Evolutionary conservation across 2,888 invertebrate species (phyloP), one percentile per base, ranked within the genome.

Genomic region (Molanna angustata): DNA sequence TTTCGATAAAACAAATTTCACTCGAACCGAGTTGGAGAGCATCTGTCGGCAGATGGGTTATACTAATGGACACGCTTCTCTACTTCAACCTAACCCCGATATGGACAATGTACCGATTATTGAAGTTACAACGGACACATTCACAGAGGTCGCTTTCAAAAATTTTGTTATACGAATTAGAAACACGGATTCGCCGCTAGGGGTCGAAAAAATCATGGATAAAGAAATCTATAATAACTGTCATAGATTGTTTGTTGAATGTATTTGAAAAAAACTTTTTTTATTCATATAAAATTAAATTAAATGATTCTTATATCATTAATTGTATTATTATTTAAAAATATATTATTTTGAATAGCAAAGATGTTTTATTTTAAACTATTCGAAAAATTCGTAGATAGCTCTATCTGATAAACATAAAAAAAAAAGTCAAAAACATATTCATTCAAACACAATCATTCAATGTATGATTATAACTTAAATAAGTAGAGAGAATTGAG

Each of bases 41-140:
- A 79, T 87, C 56, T 89, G 89, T 65, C 65, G 69, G 21, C 72
- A 78, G 54, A 65, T 87, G 11, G 85, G 85, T 6, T 87, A 80
- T 62, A 65, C 70, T 56, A 75, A 78, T 16, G 80, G 79, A 6
- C 79, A 74, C 60, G 79, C 80, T 0, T 37, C 42, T 31, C 18
- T 19, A 3, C 33, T 49, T 16, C 3, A n/a, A 3, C 35, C 14
- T 42, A 32, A 37, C 21, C 2, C 41, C 18, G 27, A 41, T 41
- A 22, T 45, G 27, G 33, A 35, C 41, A 9, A 42, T 22, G 35
- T 40, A 20, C 66, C 66, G 4, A 64, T 68, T 42, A 74, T 72
- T 43, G 67, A 64, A 55, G 53, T 76, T 20, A 42, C 66, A 3
- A 7, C 73, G 27, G 72, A 76, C 42, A 55, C 65, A 2, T 77